These are phyloP conservation scores for Plutomurus gul DNA, from an alignment of 1,140 invertebrate species.

Conservation along the genomic window DNA sequence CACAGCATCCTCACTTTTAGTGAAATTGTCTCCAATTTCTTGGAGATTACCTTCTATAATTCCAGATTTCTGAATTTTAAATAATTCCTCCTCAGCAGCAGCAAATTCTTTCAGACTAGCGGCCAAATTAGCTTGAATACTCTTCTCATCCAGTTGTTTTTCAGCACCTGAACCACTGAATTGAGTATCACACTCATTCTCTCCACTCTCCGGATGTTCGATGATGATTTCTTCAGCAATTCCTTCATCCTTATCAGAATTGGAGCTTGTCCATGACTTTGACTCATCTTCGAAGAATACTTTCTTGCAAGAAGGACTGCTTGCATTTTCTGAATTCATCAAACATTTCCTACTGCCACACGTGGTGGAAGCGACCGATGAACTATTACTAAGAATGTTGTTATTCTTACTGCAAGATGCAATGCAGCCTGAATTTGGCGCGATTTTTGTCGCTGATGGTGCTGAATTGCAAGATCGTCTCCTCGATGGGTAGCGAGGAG, in stretches of 20 bases:
- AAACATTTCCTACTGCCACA: neutral
- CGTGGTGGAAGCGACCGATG: no score
- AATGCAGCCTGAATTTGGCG: neutral
- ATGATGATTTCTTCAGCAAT: slow-evolving; percentile 50
- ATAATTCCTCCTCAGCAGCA: slow-evolving; percentile 3
- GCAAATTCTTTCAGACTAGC: slow-evolving; percentile 38
- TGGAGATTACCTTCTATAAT: neutral
- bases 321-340: neutral
- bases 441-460: neutral
- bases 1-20: neutral
- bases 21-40: neutral
- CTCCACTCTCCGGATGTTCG: slow-evolving; percentile 32
- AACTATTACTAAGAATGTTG: no score
- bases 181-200: neutral
- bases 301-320: slow-evolving; percentile 34
- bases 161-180: neutral
- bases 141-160: slow-evolving; percentile 18
- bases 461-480: slow-evolving; percentile 10
- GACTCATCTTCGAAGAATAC: slow-evolving; percentile 53
- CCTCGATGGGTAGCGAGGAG: neutral
- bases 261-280: slow-evolving; percentile 48
- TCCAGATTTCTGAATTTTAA: neutral
- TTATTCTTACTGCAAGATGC: neutral
- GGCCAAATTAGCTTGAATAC: slow-evolving; percentile 41
- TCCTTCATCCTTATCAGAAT: slow-evolving; percentile 54